Conservation (phyloP, 2,888 invertebrate species). For the Callimorpha dominula region DNA sequence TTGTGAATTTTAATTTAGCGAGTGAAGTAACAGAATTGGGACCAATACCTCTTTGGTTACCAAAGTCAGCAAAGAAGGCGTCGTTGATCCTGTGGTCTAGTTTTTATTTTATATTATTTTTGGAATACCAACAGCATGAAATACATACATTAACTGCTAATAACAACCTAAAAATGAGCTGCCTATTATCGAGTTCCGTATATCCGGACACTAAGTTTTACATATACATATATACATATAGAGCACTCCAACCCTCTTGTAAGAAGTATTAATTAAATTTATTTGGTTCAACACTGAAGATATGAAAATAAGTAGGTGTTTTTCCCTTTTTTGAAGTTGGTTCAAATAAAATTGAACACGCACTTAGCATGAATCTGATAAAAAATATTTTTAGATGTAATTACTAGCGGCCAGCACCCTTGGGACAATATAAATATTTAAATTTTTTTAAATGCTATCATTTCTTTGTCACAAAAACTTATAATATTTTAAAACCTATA, state of each 20-base stretch:
- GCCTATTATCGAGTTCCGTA: no score
- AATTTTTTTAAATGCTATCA: neutral
- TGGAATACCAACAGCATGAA: no score
- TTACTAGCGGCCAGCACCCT: slow-evolving; percentile 1
- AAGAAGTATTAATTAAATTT: neutral
- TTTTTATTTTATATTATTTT: no score
- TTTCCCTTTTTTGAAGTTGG: neutral
- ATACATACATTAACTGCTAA: no score
- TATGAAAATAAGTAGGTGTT: neutral
- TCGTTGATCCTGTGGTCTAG: no score
- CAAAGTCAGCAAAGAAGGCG: no score
- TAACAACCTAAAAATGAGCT: no score
- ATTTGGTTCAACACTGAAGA: neutral
- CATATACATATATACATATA: no score
- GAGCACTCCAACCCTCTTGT: neutral
- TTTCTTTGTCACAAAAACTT: slow-evolving; percentile 1
- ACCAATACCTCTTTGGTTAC: no score
- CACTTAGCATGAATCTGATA: neutral
- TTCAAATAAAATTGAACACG: neutral
- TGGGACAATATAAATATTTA: neutral
- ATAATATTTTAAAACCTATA: neutral
- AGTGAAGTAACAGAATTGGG: no score
- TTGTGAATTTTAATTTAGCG: no score
- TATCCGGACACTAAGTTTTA: no score
- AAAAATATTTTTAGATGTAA: neutral